A percentile compares a stretch with the other conserved stretches of the same genome.
Evolutionary conservation across 2,797 vertebrate species (phyloP).

Genomic region (Coccyzus lansbergi): DNA sequence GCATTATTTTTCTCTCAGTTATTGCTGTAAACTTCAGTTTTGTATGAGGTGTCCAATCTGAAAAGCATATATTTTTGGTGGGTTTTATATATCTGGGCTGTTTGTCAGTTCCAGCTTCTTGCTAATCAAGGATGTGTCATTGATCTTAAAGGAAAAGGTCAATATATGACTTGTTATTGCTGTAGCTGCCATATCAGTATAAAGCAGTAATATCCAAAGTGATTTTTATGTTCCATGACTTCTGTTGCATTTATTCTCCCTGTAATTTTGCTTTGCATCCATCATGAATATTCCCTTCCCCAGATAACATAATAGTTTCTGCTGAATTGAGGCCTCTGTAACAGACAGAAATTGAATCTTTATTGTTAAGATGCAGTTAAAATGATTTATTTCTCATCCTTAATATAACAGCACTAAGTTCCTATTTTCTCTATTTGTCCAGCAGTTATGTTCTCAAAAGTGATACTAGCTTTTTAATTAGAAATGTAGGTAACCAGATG

Average conservation of each 20-base stretch:
- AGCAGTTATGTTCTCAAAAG: not conserved
- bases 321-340: slow-evolving; percentile 5
- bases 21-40: not conserved
- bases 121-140: not conserved
- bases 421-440: slow-evolving; percentile 42
- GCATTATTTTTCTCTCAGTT: not conserved
- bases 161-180: not conserved
- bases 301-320: not conserved
- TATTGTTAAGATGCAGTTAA: slow-evolving; percentile 14
- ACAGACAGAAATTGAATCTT: not conserved
- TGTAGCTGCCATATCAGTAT: not conserved
- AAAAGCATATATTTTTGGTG: not conserved
- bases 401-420: not conserved
- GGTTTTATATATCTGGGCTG: not conserved
- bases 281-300: not conserved
- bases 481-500: slow-evolving; percentile 21
- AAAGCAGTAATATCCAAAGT: not conserved
- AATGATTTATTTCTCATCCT: slow-evolving; percentile 36
- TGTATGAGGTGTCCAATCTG: not conserved
- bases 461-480: slow-evolving; percentile 22
- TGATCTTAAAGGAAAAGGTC: not conserved
- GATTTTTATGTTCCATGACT: not conserved
- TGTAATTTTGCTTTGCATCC: not conserved
- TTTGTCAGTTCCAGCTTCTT: not conserved
- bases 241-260: not conserved